A percentile compares a stretch with the other conserved stretches of the same genome.
phyloP scores from a whole-genome alignment of 2,797 vertebrate species.

The Oryzias sinensis region DNA sequence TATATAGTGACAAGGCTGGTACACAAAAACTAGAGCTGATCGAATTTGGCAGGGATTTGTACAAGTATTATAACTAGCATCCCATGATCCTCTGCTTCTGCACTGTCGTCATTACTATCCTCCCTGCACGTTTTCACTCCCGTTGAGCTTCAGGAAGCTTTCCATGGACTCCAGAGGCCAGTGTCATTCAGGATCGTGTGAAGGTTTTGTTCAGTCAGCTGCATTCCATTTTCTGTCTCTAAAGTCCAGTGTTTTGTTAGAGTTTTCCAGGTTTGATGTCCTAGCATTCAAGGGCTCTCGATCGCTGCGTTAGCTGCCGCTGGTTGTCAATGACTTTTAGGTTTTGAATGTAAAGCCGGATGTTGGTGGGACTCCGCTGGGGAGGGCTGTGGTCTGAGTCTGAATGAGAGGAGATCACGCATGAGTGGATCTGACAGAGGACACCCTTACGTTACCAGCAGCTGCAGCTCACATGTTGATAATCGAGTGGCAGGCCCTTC shows the following conservation, averaged over 20 bases:
- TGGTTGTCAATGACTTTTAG: slow-evolving; percentile 93
- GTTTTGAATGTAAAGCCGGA: slow-evolving; percentile 87
- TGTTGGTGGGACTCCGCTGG: slow-evolving; percentile 76
- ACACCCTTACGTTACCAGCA: no score
- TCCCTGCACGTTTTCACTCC: slow-evolving; percentile 18
- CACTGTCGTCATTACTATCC: slow-evolving; percentile 32
- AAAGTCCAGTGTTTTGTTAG: slow-evolving; percentile 9
- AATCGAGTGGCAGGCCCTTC: slow-evolving; percentile 79
- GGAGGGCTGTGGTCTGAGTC: slow-evolving; percentile 86
- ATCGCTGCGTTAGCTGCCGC: slow-evolving; percentile 87
- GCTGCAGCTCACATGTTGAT: slow-evolving; percentile 83
- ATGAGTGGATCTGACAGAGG: no score
- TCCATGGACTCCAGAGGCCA: slow-evolving; percentile 4
- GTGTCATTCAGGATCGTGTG: neutral
- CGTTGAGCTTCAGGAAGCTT: slow-evolving; percentile 5
- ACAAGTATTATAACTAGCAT: no score
- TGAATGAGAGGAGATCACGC: slow-evolving; percentile 42
- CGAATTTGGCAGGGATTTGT: slow-evolving; percentile 9
- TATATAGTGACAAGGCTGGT: slow-evolving; percentile 31
- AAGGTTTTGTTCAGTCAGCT: slow-evolving; percentile 17
- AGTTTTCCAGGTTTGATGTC: slow-evolving; percentile 10
- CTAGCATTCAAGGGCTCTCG: slow-evolving; percentile 83
- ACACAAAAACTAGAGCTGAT: slow-evolving; percentile 29
- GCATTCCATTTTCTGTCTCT: slow-evolving; percentile 19
- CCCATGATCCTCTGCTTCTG: slow-evolving; percentile 23